Conservation (phyloP, 1,140 invertebrate species). For the Drosophila pruinosa region DNA sequence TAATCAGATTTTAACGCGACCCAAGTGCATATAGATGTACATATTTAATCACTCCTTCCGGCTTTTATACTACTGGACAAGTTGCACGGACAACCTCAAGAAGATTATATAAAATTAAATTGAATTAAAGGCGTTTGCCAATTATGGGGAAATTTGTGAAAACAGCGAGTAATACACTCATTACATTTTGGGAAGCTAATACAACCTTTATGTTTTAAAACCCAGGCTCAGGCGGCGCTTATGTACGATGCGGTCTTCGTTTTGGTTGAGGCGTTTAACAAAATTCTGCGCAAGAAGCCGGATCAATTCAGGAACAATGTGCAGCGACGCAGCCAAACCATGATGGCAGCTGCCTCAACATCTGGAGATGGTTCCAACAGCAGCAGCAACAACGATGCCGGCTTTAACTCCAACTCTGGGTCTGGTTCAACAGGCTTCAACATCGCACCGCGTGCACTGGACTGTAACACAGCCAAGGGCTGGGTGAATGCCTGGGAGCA, state of each 20-base stretch:
- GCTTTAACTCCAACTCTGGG: constrained; percentile 1
- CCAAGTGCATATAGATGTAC: constrained; percentile 1
- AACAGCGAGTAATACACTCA: constrained; percentile 69
- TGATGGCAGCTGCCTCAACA: constrained; percentile 69
- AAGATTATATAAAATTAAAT: constrained; percentile 22
- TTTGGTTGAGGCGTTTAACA: constrained; percentile 93
- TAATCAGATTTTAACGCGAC: constrained; percentile 24
- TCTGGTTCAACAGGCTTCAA: constrained; percentile 16
- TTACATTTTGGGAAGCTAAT: not conserved
- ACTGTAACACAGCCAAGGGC: constrained; percentile 90
- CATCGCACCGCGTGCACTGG: constrained; percentile 86
- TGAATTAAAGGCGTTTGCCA: constrained; percentile 34
- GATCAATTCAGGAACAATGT: constrained; percentile 89
- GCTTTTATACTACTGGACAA: not conserved
- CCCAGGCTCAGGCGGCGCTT: constrained; percentile 90
- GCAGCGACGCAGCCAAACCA: constrained; percentile 83
- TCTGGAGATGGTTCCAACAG: constrained; percentile 52
- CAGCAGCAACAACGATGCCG: constrained; percentile 13
- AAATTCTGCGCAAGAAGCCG: constrained; percentile 91
- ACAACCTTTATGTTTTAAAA: constrained; percentile 82
- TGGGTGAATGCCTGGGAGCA: constrained; percentile 93
- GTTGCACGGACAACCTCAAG: not conserved
- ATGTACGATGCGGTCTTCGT: constrained; percentile 97
- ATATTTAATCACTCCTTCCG: not conserved
- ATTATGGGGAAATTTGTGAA: constrained; percentile 69